Evolutionary conservation across 2,888 invertebrate genomes (phyloP).

Genomic region (Cryptosula pallasiana): DNA sequence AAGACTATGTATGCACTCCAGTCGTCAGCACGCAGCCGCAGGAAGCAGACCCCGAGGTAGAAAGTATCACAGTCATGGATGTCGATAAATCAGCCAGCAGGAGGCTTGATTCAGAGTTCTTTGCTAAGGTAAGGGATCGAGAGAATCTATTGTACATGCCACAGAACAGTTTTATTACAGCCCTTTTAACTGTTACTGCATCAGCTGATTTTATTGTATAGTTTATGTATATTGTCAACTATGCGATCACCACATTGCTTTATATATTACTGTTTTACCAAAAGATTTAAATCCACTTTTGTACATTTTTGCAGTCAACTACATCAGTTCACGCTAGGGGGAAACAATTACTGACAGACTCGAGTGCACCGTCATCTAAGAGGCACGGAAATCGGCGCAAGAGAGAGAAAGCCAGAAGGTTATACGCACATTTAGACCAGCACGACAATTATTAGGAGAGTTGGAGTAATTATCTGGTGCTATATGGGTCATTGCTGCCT

Average conservation of each 20-base stretch:
- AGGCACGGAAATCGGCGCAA: constrained; percentile 84
- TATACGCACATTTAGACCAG: constrained; percentile 74
- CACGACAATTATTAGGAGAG: constrained; percentile 25
- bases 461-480: no score
- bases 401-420: constrained; percentile 80
- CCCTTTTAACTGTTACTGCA: no score
- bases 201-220: no score
- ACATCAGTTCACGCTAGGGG: constrained; percentile 26
- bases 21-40: constrained; percentile 27
- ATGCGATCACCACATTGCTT: no score
- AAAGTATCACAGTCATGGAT: not conserved
- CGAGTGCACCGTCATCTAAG: constrained; percentile 73
- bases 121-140: constrained; percentile 52
- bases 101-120: constrained; percentile 64
- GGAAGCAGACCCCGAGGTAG: constrained; percentile 32
- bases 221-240: no score
- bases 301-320: constrained; percentile 21
- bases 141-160: no score
- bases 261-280: no score
- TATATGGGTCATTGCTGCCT: no score
- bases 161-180: no score
- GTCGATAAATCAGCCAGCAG: constrained; percentile 30
- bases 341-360: constrained; percentile 9
- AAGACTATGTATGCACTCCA: constrained; percentile 56
- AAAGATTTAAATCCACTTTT: no score